Base-by-base conservation (phyloP, 2,797 vertebrate species). In the Euthynnus affinis region DNA sequence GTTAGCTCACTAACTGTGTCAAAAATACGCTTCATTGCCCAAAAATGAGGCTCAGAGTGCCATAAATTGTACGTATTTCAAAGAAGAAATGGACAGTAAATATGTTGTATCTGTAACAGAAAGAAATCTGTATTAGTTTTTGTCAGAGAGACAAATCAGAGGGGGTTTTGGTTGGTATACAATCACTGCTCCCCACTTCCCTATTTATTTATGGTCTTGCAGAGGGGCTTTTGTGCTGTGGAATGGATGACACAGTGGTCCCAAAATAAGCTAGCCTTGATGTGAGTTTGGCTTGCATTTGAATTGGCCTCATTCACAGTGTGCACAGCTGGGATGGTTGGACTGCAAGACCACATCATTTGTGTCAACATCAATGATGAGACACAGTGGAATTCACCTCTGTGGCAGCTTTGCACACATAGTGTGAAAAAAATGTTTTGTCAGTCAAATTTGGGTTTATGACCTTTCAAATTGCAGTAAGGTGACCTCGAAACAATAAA, bases 281-380 rank as follows among this genome's bases (percentile, higher is more conserved):
- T 90, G 81, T 65, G 66, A 85, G 88, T 84, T 84, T 89, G 87
- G 40, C 81, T 86, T 73, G 67, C 77, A 86, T 93, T 92, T 89
- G 92, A 83, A 88, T 90, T 90, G 91, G 90, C 89, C 87, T 89
- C 88, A 75, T 89, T 91, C 80, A 87, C 53, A 34, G 82, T 93
- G 87, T 92, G 89, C 91, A 93, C 92, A 94, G 92, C 93, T 92
- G 93, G 90, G 88, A 71, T 14, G 61, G 58, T 85, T 91, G 91
- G 88, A 87, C 84, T 51, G 87, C 68, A 57, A 75, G 76, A 87
- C 76, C 81, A 79, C 81, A 72, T 88, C 71, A 75, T 89, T 89
- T 89, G 89, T 88, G 90, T 92, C 91, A 92, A 93, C 88, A 91
- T 87, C 70, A 73, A 73, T 71, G 71, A 62, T 66, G 82, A 80